Conservation (phyloP, 2,888 invertebrate species). For the Pterostichus niger region DNA sequence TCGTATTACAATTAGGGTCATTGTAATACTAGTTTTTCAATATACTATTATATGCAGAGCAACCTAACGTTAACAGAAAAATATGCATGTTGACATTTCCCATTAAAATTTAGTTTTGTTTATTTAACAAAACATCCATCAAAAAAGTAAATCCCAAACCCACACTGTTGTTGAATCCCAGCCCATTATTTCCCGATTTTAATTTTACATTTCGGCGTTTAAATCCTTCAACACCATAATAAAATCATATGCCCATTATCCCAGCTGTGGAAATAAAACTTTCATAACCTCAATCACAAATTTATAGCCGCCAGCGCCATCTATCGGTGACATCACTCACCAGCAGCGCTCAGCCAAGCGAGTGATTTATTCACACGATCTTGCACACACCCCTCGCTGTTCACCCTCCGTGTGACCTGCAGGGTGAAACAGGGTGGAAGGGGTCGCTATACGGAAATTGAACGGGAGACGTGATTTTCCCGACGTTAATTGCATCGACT, state of each 20-base stretch:
- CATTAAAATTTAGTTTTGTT: neutral
- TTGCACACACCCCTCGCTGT: slow-evolving; percentile 6
- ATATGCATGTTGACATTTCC: slow-evolving; percentile 10
- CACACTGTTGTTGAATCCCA: no score
- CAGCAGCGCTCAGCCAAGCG: neutral
- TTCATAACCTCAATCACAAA: slow-evolving; percentile 6
- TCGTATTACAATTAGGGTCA: no score
- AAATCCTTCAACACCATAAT: neutral
- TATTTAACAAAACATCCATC: neutral
- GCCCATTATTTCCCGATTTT: neutral
- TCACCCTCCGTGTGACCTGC: neutral
- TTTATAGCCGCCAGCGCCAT: neutral
- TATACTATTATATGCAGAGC: neutral
- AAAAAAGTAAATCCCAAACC: no score
- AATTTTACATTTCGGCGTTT: no score
- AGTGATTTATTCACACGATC: slow-evolving; percentile 45
- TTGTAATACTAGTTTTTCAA: no score
- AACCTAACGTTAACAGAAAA: neutral
- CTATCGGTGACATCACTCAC: slow-evolving; percentile 28
- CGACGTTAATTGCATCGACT: slow-evolving; percentile 46
- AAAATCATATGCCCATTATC: neutral
- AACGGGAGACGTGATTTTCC: slow-evolving; percentile 15
- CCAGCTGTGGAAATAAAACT: neutral
- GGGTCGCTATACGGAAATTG: slow-evolving; percentile 39
- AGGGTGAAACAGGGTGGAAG: neutral